Evolutionary conservation across 2,113 vertebrate genomes (phyloP).

Genomic region (Ceuthmochares aereus): DNA sequence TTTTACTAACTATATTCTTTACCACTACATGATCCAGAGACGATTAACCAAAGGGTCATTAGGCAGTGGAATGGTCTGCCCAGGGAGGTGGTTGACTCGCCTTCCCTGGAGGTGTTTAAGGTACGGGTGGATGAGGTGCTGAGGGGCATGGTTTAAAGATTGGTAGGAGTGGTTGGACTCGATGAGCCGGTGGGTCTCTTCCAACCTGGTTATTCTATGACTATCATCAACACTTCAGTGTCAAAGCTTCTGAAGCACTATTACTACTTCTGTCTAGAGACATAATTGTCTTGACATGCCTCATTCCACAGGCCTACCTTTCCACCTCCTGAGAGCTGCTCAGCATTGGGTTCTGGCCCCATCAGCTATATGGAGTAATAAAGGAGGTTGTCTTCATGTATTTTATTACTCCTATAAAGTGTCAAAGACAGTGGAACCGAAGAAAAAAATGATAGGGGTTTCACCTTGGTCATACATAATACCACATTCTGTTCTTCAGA

Average conservation of each 20-base stretch:
- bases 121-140: too few species aligned
- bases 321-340: background rate
- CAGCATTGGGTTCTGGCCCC: background rate
- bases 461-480: background rate
- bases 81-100: too few species aligned
- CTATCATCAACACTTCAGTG: background rate
- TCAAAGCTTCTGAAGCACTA: background rate
- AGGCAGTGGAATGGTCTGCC: too few species aligned
- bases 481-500: background rate
- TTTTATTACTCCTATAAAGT: background rate
- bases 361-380: background rate
- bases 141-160: too few species aligned
- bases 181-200: too few species aligned
- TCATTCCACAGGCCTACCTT: background rate
- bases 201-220: too few species aligned
- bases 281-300: background rate
- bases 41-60: too few species aligned
- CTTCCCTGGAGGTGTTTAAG: too few species aligned
- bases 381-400: background rate
- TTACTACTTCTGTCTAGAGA: background rate
- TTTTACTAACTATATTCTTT: background rate
- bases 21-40: background rate
- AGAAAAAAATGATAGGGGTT: background rate
- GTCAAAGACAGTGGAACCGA: background rate
- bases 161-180: too few species aligned